Conservation (phyloP, 2,113 vertebrate genomes). For the Oostethus manadensis region DNA sequence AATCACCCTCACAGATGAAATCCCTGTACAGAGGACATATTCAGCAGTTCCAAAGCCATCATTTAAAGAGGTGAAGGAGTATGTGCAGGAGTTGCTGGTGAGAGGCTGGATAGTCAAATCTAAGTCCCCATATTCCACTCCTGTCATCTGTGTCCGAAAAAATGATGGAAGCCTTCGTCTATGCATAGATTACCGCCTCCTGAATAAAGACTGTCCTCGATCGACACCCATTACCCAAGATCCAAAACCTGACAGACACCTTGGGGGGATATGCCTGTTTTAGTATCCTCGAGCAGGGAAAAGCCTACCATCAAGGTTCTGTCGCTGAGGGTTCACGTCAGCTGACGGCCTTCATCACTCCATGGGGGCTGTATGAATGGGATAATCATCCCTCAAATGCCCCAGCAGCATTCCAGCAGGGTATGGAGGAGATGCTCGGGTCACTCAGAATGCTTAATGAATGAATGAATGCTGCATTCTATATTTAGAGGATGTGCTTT, state of each 20-base stretch:
- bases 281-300: conserved; percentile 26
- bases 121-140: conserved; percentile 19
- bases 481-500: conserved; percentile 24
- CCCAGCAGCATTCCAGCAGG: conserved; percentile 15
- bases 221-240: conserved; percentile 5
- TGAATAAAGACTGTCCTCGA: conserved; percentile 16
- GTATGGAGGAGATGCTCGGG: conserved; percentile 28
- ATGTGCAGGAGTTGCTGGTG: conserved; percentile 9
- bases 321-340: not conserved
- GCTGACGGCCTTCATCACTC: conserved; percentile 13
- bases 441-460: no score
- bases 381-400: conserved; percentile 23
- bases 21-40: conserved; percentile 9
- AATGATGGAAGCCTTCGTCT: conserved; percentile 5
- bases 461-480: conserved; percentile 11
- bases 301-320: conserved; percentile 33
- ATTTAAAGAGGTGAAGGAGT: conserved; percentile 6
- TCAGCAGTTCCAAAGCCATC: conserved; percentile 16
- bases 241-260: conserved; percentile 10
- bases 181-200: conserved; percentile 8
- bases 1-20: conserved; percentile 4
- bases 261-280: conserved; percentile 26
- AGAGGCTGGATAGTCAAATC: conserved; percentile 27
- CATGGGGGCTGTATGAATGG: conserved; percentile 31
- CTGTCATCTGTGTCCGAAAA: conserved; percentile 13